Percentiles rank a stretch among this genome's conserved stretches.
These are phyloP conservation scores for Tetragonula clypearis DNA, from an alignment of 1,140 invertebrate genomes.

Conservation along the genomic window DNA sequence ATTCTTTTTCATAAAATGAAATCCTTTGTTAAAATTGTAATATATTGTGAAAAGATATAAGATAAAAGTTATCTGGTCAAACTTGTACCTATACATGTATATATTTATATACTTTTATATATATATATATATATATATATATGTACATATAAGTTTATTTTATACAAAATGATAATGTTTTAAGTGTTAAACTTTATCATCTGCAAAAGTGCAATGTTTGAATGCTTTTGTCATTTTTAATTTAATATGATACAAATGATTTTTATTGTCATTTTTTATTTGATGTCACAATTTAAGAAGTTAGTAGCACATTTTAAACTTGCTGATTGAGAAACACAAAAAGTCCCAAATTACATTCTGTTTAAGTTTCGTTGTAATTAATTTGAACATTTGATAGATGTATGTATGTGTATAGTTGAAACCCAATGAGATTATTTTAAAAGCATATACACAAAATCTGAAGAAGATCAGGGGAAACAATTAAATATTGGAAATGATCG, in stretches of 20 bases:
- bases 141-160: background rate
- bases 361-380: background rate
- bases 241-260: background rate
- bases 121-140: background rate
- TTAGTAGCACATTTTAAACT: background rate
- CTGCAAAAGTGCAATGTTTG: background rate
- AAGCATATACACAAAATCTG: slow-evolving; percentile 4
- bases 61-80: background rate
- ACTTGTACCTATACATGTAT: background rate
- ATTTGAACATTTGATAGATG: background rate
- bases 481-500: slow-evolving; percentile 17
- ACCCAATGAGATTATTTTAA: slow-evolving; percentile 11
- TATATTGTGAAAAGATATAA: background rate
- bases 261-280: slow-evolving; percentile 15
- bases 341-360: background rate
- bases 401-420: background rate
- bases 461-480: slow-evolving; percentile 29
- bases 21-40: background rate
- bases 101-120: background rate
- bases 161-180: background rate
- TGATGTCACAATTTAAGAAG: background rate
- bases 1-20: background rate
- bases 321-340: background rate
- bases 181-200: background rate
- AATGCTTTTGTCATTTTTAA: background rate